A percentile compares a stretch with the other conserved stretches of the same genome.
Evolutionary conservation across 2,888 invertebrate species (phyloP).

Genomic region (Sarcophaga variegata): DNA sequence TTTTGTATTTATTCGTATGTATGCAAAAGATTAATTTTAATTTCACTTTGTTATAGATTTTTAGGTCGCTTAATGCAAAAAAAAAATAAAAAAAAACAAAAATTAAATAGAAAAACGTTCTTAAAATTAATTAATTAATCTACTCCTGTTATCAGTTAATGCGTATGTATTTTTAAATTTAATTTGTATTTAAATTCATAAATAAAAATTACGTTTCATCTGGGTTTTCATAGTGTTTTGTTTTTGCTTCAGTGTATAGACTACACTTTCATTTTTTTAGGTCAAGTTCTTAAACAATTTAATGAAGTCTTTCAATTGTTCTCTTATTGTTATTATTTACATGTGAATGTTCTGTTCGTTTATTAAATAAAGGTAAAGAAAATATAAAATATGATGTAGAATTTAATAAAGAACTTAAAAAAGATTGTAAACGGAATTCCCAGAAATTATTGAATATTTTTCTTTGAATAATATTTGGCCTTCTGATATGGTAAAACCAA

Average conservation of each 20-base stretch:
- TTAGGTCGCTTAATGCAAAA: neutral
- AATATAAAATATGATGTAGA: too few species aligned
- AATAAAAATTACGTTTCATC: neutral
- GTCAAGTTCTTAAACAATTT: slow-evolving; percentile 42
- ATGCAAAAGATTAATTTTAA: slow-evolving; percentile 4
- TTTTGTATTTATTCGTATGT: too few species aligned
- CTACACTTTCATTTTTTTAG: slow-evolving; percentile 23
- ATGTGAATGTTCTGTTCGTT: neutral
- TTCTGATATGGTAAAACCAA: too few species aligned
- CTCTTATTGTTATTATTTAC: too few species aligned
- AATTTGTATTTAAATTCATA: neutral
- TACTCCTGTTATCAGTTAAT: slow-evolving; percentile 28
- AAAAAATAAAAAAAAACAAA: neutral
- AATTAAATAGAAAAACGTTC: neutral
- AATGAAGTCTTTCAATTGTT: slow-evolving; percentile 2
- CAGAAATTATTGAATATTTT: too few species aligned
- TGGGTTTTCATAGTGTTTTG: neutral
- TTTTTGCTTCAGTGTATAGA: too few species aligned
- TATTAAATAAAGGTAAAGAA: neutral
- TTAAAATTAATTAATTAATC: slow-evolving; percentile 31
- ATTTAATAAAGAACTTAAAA: too few species aligned
- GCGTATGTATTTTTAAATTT: neutral
- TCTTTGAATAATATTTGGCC: too few species aligned
- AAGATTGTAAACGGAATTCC: too few species aligned
- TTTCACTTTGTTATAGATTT: neutral